A percentile compares a stretch with the other conserved stretches of the same genome.
phyloP scores from a whole-genome alignment of 2,888 invertebrate species.

The Platycnemis pennipes region DNA sequence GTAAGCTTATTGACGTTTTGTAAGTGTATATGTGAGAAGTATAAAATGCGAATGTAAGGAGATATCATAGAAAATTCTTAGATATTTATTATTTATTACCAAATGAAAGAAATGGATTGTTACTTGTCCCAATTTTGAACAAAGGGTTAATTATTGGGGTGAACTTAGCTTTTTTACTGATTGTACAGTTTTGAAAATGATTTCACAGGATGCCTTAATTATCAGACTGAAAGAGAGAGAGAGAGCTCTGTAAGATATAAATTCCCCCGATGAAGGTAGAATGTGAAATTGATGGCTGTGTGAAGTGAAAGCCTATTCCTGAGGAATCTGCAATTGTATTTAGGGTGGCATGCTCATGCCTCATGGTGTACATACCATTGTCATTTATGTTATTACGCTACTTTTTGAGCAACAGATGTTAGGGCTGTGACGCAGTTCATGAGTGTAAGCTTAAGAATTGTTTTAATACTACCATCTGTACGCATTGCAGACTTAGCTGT shows the following conservation, averaged over 20 bases:
- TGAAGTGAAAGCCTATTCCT: slow-evolving; percentile 60
- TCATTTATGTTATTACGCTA: slow-evolving; percentile 51
- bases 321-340: slow-evolving; percentile 41
- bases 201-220: slow-evolving; percentile 72
- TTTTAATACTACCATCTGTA: slow-evolving; percentile 59
- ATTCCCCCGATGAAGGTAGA: slow-evolving; percentile 54
- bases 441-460: slow-evolving; percentile 60
- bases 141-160: slow-evolving; percentile 53
- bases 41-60: slow-evolving; percentile 35
- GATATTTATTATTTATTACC: slow-evolving; percentile 68
- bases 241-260: slow-evolving; percentile 63
- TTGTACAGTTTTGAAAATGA: slow-evolving; percentile 68
- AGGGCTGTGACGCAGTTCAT: slow-evolving; percentile 59
- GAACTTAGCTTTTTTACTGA: slow-evolving; percentile 60
- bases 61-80: slow-evolving; percentile 17
- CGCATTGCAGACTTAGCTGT: slow-evolving; percentile 28
- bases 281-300: slow-evolving; percentile 63
- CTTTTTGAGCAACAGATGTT: slow-evolving; percentile 49
- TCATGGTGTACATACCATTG: slow-evolving; percentile 40
- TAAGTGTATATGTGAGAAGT: slow-evolving; percentile 52
- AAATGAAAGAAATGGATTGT: slow-evolving; percentile 64
- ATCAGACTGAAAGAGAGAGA: slow-evolving; percentile 71
- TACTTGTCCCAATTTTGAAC: slow-evolving; percentile 49
- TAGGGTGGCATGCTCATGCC: slow-evolving; percentile 48
- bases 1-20: slow-evolving; percentile 64